Conservation (phyloP, 2,888 invertebrate species). For the Tinea semifulvella region DNA sequence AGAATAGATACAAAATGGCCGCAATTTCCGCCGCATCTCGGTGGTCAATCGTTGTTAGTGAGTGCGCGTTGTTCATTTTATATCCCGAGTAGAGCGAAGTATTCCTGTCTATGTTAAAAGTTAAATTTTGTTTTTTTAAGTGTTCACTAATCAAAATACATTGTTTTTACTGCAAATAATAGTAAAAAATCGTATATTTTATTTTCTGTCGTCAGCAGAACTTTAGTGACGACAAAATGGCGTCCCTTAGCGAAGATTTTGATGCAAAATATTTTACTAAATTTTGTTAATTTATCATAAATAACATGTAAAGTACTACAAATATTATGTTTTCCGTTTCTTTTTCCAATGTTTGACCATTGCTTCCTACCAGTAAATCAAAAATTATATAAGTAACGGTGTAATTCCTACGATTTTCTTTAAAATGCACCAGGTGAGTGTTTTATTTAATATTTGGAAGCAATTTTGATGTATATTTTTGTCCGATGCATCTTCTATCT, state of each 20-base stretch:
- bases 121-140: conserved; percentile 58
- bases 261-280: conserved; percentile 55
- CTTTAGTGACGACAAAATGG: conserved; percentile 67
- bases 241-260: conserved; percentile 65
- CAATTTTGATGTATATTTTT: conserved; percentile 41
- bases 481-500: conserved; percentile 21
- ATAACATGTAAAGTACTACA: conserved; percentile 35
- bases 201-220: conserved; percentile 62
- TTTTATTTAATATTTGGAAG: conserved; percentile 37
- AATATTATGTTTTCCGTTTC: conserved; percentile 35
- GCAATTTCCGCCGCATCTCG: conserved; percentile 61
- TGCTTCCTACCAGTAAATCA: conserved; percentile 32
- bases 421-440: conserved; percentile 65
- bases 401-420: conserved; percentile 44
- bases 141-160: conserved; percentile 47
- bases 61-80: conserved; percentile 59
- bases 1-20: conserved; percentile 57
- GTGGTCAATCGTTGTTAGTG: conserved; percentile 62
- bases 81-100: conserved; percentile 50
- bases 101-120: conserved; percentile 54
- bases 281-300: conserved; percentile 40
- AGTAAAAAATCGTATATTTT: conserved; percentile 46
- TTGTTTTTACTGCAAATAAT: conserved; percentile 40
- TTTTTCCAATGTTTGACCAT: conserved; percentile 38
- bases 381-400: conserved; percentile 42